Evolutionary conservation across 1,140 invertebrate genomes (phyloP).

Genomic region (Drosophila tristis): DNA sequence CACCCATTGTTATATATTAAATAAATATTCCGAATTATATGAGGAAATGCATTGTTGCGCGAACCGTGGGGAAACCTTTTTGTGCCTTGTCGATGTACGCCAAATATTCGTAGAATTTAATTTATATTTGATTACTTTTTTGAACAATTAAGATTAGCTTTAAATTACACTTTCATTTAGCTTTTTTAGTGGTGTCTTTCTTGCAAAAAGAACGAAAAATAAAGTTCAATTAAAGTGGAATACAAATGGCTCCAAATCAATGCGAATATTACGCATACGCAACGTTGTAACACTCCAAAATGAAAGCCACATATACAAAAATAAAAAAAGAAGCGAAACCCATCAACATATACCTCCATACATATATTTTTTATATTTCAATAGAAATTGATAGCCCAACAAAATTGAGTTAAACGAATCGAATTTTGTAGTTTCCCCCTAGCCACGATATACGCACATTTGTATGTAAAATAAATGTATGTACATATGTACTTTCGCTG

Average conservation of each 20-base stretch:
- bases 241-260: conserved; percentile 28
- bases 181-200: conserved; percentile 47
- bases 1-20: conserved; percentile 51
- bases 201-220: conserved; percentile 18
- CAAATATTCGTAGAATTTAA: conserved; percentile 6
- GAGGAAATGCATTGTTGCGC: conserved; percentile 33
- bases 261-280: conserved; percentile 56
- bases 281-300: conserved; percentile 8
- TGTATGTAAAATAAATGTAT: no score
- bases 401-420: no score
- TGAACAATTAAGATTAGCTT: conserved; percentile 46
- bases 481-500: no score
- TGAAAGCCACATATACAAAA: not conserved
- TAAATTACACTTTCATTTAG: conserved; percentile 39
- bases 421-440: no score
- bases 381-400: no score
- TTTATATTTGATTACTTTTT: conserved; percentile 33
- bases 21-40: conserved; percentile 18
- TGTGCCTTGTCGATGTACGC: conserved; percentile 29
- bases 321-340: conserved; percentile 14
- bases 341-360: no score
- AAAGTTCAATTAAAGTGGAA: conserved; percentile 58
- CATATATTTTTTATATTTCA: no score
- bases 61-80: conserved; percentile 25
- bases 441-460: no score